Evolutionary conservation across 2,113 vertebrate genomes (phyloP).

Genomic region (Spea bombifrons): DNA sequence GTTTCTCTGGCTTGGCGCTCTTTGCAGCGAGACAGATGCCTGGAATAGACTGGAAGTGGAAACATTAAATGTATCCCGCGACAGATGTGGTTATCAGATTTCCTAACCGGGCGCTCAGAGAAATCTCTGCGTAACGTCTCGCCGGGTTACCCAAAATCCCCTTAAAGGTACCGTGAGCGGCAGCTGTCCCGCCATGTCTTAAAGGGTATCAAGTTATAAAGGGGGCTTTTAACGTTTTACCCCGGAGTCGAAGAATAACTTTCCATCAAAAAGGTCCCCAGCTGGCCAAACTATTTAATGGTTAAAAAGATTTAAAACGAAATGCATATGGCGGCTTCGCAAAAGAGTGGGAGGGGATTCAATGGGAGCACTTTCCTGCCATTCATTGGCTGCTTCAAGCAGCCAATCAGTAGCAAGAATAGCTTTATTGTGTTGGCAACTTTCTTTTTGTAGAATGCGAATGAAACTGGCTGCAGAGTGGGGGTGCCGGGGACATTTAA

Average conservation of each 20-base stretch:
- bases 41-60: constrained; percentile 16
- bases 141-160: constrained; percentile 35
- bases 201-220: constrained; percentile 26
- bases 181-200: constrained; percentile 13
- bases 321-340: no score
- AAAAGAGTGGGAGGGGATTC: no score
- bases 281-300: no score
- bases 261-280: no score
- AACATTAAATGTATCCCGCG: constrained; percentile 29
- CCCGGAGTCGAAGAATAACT: neutral
- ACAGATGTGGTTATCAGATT: constrained; percentile 37
- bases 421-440: no score
- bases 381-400: no score
- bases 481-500: no score
- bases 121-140: constrained; percentile 30
- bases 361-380: no score
- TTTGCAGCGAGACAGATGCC: constrained; percentile 24
- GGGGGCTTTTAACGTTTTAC: neutral
- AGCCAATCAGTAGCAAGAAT: no score
- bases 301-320: no score
- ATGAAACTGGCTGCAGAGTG: no score
- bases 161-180: neutral
- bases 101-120: constrained; percentile 1
- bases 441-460: no score
- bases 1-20: neutral